A percentile compares a stretch with the other conserved stretches of the same genome.
Evolutionary conservation across 2,113 vertebrate species (phyloP).

Genomic region (Oxygymnocypris stewartii): DNA sequence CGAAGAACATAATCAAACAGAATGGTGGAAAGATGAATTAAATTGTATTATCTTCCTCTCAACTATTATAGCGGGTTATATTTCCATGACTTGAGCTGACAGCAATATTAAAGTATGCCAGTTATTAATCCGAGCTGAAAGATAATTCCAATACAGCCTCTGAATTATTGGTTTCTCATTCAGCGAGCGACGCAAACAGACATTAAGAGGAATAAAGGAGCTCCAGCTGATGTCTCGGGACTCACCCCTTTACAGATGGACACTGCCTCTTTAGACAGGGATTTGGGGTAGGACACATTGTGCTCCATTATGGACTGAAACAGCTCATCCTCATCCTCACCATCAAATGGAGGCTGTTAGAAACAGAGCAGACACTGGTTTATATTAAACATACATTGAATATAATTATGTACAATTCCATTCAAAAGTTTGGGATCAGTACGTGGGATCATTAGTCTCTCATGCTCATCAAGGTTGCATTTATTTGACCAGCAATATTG

Average conservation of each 20-base stretch:
- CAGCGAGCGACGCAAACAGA: not conserved
- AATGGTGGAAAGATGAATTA: not conserved
- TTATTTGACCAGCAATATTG: too few species aligned
- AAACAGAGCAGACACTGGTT: not conserved
- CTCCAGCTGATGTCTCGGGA: slow-evolving; percentile 7
- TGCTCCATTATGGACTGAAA: slow-evolving; percentile 99
- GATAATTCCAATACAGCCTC: not conserved
- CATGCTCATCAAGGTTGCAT: too few species aligned
- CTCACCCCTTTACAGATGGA: slow-evolving; percentile 96
- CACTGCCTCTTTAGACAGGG: slow-evolving; percentile 95
- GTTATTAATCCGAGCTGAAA: not conserved
- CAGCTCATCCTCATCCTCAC: slow-evolving; percentile 95
- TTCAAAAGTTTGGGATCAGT: not conserved
- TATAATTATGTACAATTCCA: not conserved
- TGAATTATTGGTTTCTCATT: not conserved
- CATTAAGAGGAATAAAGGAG: not conserved
- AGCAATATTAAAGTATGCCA: slow-evolving; percentile 1
- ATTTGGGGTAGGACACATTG: slow-evolving; percentile 96
- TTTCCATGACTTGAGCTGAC: slow-evolving; percentile 9
- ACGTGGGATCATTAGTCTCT: too few species aligned
- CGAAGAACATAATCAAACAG: not conserved
- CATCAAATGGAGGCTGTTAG: slow-evolving; percentile 91
- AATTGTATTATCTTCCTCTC: not conserved
- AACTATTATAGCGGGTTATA: not conserved
- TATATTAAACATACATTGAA: not conserved